Conservation (phyloP, 2,888 invertebrate species). For the Eupithecia insigniata region DNA sequence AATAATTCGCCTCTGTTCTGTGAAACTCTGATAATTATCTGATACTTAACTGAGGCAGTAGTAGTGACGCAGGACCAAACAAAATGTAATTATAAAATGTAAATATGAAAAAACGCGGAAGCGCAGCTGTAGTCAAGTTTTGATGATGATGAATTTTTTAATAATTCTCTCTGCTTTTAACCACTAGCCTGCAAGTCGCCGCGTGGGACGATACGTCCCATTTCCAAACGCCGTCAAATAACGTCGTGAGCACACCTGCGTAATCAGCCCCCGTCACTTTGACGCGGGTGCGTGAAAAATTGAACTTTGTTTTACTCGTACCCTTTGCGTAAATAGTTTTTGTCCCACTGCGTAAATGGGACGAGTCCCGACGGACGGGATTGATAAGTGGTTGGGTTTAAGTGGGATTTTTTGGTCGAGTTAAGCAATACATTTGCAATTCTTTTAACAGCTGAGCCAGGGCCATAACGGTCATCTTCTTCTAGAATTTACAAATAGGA, state of each 20-base stretch:
- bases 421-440: background rate
- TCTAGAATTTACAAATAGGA: background rate
- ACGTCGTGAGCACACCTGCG: constrained; percentile 47
- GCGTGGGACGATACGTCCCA: constrained; percentile 20
- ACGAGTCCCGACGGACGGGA: constrained; percentile 14
- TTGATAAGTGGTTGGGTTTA: constrained; percentile 27
- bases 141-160: background rate
- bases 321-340: constrained; percentile 43
- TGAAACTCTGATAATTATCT: too few relatives aligned
- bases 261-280: constrained; percentile 60
- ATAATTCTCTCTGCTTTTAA: background rate
- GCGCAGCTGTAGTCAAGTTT: too few relatives aligned
- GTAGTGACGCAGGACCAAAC: too few relatives aligned
- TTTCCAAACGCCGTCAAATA: constrained; percentile 30
- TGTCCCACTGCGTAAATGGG: constrained; percentile 31
- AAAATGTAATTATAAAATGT: too few relatives aligned
- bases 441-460: constrained; percentile 2
- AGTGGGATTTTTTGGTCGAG: constrained; percentile 12
- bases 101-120: too few relatives aligned
- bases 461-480: background rate
- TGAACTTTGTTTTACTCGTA: constrained; percentile 41
- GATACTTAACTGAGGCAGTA: too few relatives aligned
- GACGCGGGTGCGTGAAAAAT: constrained; percentile 55
- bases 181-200: constrained; percentile 9
- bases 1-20: too few relatives aligned